Evolutionary conservation across 1,140 invertebrate genomes (phyloP), one percentile per base, ranked within the genome.

Genomic region (Macrotrachela quadricornifera): DNA sequence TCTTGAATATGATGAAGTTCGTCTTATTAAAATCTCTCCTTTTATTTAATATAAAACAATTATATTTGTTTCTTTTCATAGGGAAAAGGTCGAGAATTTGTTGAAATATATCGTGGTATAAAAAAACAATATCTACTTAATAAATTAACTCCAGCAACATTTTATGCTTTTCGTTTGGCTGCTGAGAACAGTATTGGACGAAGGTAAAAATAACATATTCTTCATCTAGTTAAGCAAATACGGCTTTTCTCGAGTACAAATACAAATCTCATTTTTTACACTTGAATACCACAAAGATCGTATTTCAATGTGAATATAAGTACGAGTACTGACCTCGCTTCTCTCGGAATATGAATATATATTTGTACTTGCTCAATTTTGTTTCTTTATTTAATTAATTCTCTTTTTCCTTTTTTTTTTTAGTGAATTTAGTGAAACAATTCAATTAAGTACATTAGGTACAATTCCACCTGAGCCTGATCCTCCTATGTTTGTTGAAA

Each of bases 121-220:
- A 75, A 75, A 37, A 79, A 80, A 57, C 80, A 83, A 60, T 80
- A 77, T 66, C 77, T 77, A 55, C 70, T 82, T 21, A 73, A 73
- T 50, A 79, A 80, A 59, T 72, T 85, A 48, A 74, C 76, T 57
- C 75, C 81, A 8, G 77, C 81, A 36, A 84, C 82, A 10, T 69
- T 75, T 36, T 86, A 86, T 62, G 76, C 75, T 36, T 84, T 86
- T 64, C 76, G 84, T 30, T 64, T 87, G 56, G 77, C 80, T 41
- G 82, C 81, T 51, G 75, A 82, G n/a, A 86, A 86, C 65, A 78
- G 80, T 59, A 72, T 76, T 56, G 83, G 83, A 1, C 76, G 76
- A 61, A 76, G 75, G 75, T 77, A 60, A 55, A 49, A 52, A 18
- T 38, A 44, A 49, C n/a, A n/a, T n/a, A n/a, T n/a, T n/a, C n/a